phyloP scores from a whole-genome alignment of 2,113 vertebrate species.

The Falco punctatus region DNA sequence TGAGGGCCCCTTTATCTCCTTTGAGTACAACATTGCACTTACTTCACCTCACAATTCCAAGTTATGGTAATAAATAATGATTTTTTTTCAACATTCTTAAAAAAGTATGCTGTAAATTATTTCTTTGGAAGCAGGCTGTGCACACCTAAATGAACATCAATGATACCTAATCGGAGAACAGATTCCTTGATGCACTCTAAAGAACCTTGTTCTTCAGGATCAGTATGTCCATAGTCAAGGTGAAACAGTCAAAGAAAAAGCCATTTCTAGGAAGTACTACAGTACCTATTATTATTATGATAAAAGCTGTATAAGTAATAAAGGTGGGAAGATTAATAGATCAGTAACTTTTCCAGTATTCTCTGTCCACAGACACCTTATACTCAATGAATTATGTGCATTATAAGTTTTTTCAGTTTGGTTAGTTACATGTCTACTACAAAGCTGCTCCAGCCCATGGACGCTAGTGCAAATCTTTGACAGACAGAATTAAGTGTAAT shows the following conservation, averaged over 20 bases:
- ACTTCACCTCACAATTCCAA: background rate
- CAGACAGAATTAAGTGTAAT: background rate
- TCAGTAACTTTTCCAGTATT: background rate
- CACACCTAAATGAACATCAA: background rate
- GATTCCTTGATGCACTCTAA: background rate
- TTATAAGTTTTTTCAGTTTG: background rate
- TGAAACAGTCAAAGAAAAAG: background rate
- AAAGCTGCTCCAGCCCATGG: background rate
- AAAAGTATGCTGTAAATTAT: background rate
- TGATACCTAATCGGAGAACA: background rate
- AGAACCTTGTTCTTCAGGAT: background rate
- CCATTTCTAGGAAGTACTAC: background rate
- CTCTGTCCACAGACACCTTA: background rate
- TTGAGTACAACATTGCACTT: background rate
- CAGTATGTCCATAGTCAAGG: background rate
- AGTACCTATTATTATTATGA: background rate
- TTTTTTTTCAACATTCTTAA: background rate
- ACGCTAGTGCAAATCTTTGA: background rate
- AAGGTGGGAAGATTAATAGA: background rate
- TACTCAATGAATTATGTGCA: background rate
- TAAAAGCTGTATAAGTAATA: background rate
- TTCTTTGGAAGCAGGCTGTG: background rate
- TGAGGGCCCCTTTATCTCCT: background rate
- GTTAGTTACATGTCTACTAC: background rate
- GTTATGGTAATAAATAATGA: background rate